Conservation (phyloP, 2,888 invertebrate species). For the Slavum lentiscoides region DNA sequence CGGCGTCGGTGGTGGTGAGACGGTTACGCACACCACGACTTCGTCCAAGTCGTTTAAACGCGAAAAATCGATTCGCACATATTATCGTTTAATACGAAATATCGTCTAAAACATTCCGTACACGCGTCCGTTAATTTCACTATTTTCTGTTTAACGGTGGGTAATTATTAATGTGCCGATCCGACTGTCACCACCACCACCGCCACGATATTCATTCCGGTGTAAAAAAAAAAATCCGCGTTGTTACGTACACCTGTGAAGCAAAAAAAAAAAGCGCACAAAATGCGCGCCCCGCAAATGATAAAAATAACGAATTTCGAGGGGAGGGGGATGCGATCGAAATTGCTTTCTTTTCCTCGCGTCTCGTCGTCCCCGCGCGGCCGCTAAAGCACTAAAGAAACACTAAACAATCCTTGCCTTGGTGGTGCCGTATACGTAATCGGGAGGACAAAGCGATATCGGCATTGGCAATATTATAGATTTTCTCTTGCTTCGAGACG, state of each 20-base stretch:
- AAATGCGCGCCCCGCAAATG: neutral
- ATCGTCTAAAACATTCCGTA: too few species aligned
- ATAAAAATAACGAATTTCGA: neutral
- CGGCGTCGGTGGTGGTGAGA: neutral
- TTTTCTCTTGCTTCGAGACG: too few species aligned
- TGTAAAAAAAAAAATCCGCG: too few species aligned
- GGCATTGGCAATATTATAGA: too few species aligned
- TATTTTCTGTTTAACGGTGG: too few species aligned
- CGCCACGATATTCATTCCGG: too few species aligned
- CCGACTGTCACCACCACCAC: neutral
- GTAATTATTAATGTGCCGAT: neutral
- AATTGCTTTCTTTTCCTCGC: conserved; percentile 20
- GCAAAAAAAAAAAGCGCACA: neutral
- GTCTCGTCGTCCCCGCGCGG: too few species aligned
- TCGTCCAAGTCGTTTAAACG: neutral
- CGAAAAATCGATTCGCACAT: conserved; percentile 25
- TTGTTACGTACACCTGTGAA: conserved; percentile 17
- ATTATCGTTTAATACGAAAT: neutral
- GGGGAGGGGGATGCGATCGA: neutral
- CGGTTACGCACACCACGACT: neutral
- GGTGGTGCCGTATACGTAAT: too few species aligned
- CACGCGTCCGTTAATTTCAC: too few species aligned
- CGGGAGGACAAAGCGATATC: too few species aligned
- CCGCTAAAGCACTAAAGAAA: too few species aligned
- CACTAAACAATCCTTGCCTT: too few species aligned